Percentiles rank a stretch among this genome's conserved stretches.
Conservation (phyloP, 2,113 vertebrate species). For the Uria lomvia region DNA sequence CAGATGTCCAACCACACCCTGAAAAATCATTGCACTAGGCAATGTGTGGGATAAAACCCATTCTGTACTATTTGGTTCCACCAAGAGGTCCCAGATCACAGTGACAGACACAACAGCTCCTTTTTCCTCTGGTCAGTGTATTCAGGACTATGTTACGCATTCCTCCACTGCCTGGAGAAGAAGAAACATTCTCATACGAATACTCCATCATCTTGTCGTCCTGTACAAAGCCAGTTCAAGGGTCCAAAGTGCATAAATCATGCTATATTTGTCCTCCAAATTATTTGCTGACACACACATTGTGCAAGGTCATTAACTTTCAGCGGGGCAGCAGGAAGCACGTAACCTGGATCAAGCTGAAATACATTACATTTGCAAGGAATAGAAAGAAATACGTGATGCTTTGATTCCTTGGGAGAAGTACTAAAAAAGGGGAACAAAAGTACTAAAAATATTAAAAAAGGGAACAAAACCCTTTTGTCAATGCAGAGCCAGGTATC, state of each 20-base stretch:
- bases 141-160: neutral
- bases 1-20: neutral
- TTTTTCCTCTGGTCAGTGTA: neutral
- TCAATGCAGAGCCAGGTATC: constrained; percentile 1
- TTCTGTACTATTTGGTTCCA: neutral
- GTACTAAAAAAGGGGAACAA: neutral
- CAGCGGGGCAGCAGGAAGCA: neutral
- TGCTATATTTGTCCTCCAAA: neutral
- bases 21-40: neutral
- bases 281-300: neutral
- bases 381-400: neutral
- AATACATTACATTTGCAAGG: neutral
- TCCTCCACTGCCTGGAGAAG: neutral
- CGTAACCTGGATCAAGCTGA: neutral
- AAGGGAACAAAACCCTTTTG: neutral
- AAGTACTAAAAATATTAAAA: neutral
- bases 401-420: neutral
- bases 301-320: neutral
- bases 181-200: neutral
- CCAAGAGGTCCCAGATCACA: neutral
- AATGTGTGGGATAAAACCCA: neutral
- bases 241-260: neutral
- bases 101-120: neutral
- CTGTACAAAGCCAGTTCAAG: neutral
- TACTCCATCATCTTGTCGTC: neutral